These are phyloP conservation scores for Apolygus lucorum DNA, from an alignment of 1,140 invertebrate genomes.

Conservation along the genomic window DNA sequence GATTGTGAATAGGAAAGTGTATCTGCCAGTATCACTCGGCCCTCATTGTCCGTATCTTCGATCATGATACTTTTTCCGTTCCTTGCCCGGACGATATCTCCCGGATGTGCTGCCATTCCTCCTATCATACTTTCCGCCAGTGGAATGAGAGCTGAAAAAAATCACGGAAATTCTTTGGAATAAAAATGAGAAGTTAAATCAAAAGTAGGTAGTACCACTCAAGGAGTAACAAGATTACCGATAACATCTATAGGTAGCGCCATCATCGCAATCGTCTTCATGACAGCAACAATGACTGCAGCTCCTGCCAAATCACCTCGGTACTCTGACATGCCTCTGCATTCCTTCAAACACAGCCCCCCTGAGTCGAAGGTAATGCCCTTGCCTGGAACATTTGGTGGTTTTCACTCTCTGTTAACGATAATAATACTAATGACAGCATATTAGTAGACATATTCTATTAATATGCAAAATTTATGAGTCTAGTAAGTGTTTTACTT, in stretches of 20 bases:
- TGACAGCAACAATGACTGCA: slow-evolving; percentile 60
- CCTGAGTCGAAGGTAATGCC: slow-evolving; percentile 86
- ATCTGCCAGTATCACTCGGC: slow-evolving; percentile 50
- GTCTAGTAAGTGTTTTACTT: too few relatives aligned
- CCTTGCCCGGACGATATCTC: slow-evolving; percentile 69
- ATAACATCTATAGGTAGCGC: slow-evolving; percentile 65
- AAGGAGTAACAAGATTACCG: slow-evolving; percentile 38
- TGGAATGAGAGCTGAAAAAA: slow-evolving; percentile 50
- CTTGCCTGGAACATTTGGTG: slow-evolving; percentile 54
- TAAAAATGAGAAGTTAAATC: background rate
- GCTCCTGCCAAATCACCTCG: slow-evolving; percentile 83
- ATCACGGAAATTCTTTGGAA: background rate
- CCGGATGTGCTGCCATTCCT: slow-evolving; percentile 74
- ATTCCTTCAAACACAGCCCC: slow-evolving; percentile 71
- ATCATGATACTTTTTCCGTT: slow-evolving; percentile 54
- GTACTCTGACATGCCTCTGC: slow-evolving; percentile 68
- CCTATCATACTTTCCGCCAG: slow-evolving; percentile 83
- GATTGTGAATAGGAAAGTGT: slow-evolving; percentile 42
- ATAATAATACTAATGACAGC: too few relatives aligned
- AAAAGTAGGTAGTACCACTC: too few relatives aligned
- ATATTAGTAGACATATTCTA: too few relatives aligned
- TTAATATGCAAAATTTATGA: too few relatives aligned
- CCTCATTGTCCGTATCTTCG: slow-evolving; percentile 46
- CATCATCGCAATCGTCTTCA: slow-evolving; percentile 57
- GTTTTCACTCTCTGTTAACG: too few relatives aligned